Conservation (phyloP, 2,888 invertebrate genomes). For the Isoperla grammatica region DNA sequence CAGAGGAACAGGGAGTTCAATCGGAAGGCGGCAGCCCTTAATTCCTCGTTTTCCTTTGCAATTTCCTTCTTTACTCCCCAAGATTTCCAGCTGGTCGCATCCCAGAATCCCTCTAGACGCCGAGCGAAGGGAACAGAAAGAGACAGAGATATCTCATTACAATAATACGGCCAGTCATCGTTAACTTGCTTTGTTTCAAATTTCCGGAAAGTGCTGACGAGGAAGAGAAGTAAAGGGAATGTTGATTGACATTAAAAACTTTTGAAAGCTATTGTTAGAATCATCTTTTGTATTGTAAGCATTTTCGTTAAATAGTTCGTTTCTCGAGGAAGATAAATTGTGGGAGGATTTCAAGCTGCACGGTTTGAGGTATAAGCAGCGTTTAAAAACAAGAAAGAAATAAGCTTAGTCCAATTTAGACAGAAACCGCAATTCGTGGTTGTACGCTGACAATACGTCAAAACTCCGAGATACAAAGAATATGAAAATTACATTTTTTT, state of each 20-base stretch:
- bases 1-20: background rate
- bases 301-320: too few relatives aligned
- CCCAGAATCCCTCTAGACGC: background rate
- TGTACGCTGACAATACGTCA: too few relatives aligned
- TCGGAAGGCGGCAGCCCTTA: slow-evolving; percentile 20
- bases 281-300: too few relatives aligned
- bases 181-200: slow-evolving; percentile 28
- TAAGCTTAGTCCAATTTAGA: too few relatives aligned
- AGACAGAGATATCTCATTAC: slow-evolving; percentile 24
- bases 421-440: too few relatives aligned
- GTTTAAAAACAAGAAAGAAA: too few relatives aligned
- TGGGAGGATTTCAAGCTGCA: too few relatives aligned
- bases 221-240: slow-evolving; percentile 11
- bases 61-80: slow-evolving; percentile 25
- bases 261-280: slow-evolving; percentile 3
- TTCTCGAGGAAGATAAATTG: too few relatives aligned
- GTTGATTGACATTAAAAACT: background rate
- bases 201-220: slow-evolving; percentile 28
- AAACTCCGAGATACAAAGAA: too few relatives aligned
- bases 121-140: slow-evolving; percentile 3
- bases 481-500: too few relatives aligned
- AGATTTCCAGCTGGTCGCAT: slow-evolving; percentile 21
- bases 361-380: too few relatives aligned
- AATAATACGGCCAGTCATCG: slow-evolving; percentile 28
- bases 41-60: slow-evolving; percentile 23